These are phyloP conservation scores for Notodonta ziczac DNA, from an alignment of 2,888 invertebrate genomes.

Conservation along the genomic window DNA sequence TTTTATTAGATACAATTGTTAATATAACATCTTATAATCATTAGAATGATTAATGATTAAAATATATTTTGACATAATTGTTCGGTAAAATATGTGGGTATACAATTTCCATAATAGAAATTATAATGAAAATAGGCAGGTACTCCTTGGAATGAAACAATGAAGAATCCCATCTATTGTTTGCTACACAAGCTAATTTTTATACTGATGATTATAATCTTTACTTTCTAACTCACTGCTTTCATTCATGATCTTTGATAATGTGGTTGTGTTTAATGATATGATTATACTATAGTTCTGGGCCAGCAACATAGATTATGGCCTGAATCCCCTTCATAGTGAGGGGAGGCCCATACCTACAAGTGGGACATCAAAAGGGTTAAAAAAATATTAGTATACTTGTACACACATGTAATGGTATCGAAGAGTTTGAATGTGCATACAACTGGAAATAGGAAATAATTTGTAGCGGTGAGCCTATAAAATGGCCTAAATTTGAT, in stretches of 20 bases:
- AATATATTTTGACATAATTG: too few species aligned
- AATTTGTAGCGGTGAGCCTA: background rate
- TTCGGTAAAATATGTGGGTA: background rate
- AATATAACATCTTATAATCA: too few species aligned
- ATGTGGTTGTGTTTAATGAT: background rate
- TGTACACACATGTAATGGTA: background rate
- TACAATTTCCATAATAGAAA: background rate
- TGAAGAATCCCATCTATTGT: slow-evolving; percentile 29
- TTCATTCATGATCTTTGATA: slow-evolving; percentile 4
- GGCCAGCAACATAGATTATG: too few species aligned
- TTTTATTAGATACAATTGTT: too few species aligned
- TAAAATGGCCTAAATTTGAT: too few species aligned
- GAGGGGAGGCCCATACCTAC: too few species aligned
- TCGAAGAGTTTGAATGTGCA: background rate
- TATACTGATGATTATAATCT: slow-evolving; percentile 3
- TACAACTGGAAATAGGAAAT: background rate
- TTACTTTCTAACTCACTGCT: slow-evolving; percentile 31
- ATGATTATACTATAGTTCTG: background rate
- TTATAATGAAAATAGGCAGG: background rate
- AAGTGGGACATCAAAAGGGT: too few species aligned
- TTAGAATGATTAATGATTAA: too few species aligned
- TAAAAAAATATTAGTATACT: too few species aligned
- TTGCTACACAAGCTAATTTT: slow-evolving; percentile 14
- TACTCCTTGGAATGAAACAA: slow-evolving; percentile 12
- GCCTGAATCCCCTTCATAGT: too few species aligned